Evolutionary conservation across 2,888 invertebrate species (phyloP), one percentile per base, ranked within the genome.

Genomic region (Gnatocerus cornutus): DNA sequence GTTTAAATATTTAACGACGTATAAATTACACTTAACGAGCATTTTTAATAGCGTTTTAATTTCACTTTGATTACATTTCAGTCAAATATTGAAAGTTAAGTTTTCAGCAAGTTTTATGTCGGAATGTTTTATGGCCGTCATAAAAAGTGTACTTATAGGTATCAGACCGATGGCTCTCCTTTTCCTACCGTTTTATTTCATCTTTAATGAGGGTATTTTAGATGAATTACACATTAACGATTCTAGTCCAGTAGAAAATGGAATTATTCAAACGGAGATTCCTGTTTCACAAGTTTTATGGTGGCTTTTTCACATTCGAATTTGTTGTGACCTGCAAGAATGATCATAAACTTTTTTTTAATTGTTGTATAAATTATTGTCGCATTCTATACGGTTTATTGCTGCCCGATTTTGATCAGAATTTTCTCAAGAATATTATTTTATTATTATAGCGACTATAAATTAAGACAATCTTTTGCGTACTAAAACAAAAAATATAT

Each of bases 1-100:
- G 56, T 68, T 70, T 61, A 65, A 59, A 71, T 65, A 58, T 61
- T 69, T 48, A 64, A 63, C 43, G 72, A 61, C 16, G 67, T 52
- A 67, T 70, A 67, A 70, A 66, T 70, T 62, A 62, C 56, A 6
- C 55, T 70, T 70, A 68, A 70, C 58, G 62, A 50, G 48, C 3
- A 65, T 56, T 66, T 66, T 66, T 70, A 56, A 64, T 62, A 33
- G 66, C 39, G 53, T 29, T 68, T 71, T 67, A 71, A 67, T 71
- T 71, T 67, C 66, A 67, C 59, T 71, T 71, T 71, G 67, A 71
- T 68, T 71, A 68, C 71, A 66, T 71, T 71, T 67, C 67, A 68
- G 58, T 67, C 71, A 71, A 71, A 71, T 71, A 71, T 71, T 67
- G 67, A 71, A 71, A 67, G 68, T 68, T 63, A 58, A 63, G 59